phyloP scores from a whole-genome alignment of 2,113 vertebrate species.

The Nibea albiflora region DNA sequence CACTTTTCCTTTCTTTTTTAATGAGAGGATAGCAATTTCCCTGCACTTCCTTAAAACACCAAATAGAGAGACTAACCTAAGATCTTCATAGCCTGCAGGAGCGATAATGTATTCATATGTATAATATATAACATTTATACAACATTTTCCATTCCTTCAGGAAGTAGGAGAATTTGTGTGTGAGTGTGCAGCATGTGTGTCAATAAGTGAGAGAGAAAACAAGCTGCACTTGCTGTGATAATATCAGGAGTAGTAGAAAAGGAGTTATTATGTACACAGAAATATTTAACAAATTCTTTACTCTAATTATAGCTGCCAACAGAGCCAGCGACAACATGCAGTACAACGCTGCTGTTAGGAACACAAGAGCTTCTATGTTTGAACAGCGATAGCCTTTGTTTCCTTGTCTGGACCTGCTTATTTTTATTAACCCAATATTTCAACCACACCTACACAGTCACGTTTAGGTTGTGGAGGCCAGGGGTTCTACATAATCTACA shows the following conservation, averaged over 20 bases:
- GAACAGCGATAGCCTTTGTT: neutral
- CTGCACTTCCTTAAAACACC: neutral
- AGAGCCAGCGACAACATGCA: conserved; percentile 1
- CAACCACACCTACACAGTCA: neutral
- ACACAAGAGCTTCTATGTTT: conserved; percentile 6
- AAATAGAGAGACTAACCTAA: neutral
- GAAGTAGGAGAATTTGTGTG: neutral
- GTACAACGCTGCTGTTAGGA: conserved; percentile 10
- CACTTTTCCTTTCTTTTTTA: neutral
- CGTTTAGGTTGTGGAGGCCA: neutral
- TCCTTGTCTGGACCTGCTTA: neutral
- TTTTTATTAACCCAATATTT: neutral
- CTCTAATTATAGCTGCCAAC: conserved; percentile 37
- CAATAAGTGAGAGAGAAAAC: neutral
- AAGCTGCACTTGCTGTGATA: conserved; percentile 44
- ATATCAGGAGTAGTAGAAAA: conserved; percentile 29
- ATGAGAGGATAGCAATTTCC: neutral
- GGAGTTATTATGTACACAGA: conserved; percentile 38
- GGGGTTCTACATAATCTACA: no score
- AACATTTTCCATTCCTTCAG: neutral
- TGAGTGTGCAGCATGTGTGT: neutral
- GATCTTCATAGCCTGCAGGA: neutral
- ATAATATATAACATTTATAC: neutral
- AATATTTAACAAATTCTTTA: conserved; percentile 29
- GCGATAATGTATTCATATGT: neutral